Evolutionary conservation across 2,888 invertebrate genomes (phyloP).

Genomic region (Lymantria monacha): DNA sequence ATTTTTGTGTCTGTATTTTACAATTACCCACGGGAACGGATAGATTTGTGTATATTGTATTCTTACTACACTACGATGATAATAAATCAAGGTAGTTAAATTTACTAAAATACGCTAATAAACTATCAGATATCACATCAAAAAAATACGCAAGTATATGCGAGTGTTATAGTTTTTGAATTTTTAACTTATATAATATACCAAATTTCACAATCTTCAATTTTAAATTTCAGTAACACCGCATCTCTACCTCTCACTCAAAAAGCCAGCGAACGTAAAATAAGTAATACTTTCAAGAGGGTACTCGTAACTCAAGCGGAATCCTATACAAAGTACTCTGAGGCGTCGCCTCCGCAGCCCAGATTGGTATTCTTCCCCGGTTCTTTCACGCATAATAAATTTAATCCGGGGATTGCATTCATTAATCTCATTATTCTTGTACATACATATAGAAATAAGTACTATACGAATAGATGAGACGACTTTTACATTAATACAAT

Average conservation of each 20-base stretch:
- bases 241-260: neutral
- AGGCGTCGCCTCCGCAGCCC: constrained; percentile 12
- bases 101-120: too few relatives aligned
- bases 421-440: constrained; percentile 37
- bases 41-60: too few relatives aligned
- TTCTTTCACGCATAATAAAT: constrained; percentile 41
- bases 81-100: too few relatives aligned
- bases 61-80: too few relatives aligned
- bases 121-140: too few relatives aligned
- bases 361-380: constrained; percentile 37
- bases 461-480: neutral
- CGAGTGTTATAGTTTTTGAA: too few relatives aligned
- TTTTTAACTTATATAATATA: too few relatives aligned
- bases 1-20: too few relatives aligned
- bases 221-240: neutral
- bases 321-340: constrained; percentile 29
- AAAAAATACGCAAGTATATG: too few relatives aligned
- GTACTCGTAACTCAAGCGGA: constrained; percentile 36
- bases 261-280: constrained; percentile 1
- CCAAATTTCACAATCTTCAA: neutral
- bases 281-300: constrained; percentile 31
- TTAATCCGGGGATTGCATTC: constrained; percentile 40
- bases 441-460: constrained; percentile 18
- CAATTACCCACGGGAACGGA: too few relatives aligned
- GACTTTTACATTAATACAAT: neutral